A percentile compares a stretch with the other conserved stretches of the same genome.
Evolutionary conservation across 2,888 invertebrate genomes (phyloP).

Genomic region (Melinopterus prodromus): DNA sequence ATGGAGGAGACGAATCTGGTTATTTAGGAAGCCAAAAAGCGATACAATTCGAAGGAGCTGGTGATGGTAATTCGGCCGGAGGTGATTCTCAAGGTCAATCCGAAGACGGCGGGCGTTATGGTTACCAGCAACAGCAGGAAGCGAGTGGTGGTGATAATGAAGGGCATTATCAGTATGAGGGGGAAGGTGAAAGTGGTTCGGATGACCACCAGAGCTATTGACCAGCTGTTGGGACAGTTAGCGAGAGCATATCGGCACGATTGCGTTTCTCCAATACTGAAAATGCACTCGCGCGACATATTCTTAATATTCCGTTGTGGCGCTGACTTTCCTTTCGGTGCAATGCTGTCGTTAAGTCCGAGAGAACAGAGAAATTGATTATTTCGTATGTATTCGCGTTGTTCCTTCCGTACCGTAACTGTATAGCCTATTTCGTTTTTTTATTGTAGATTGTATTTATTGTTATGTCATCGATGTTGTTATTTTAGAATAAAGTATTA

Average conservation of each 20-base stretch:
- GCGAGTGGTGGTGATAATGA: neutral
- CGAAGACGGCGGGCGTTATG: neutral
- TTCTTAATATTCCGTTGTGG: neutral
- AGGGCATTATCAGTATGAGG: conserved; percentile 17
- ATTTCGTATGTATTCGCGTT: neutral
- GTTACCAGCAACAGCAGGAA: neutral
- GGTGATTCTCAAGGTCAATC: neutral
- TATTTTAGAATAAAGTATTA: neutral
- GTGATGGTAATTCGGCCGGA: neutral
- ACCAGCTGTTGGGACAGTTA: neutral
- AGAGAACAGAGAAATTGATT: neutral
- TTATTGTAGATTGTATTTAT: conserved; percentile 4
- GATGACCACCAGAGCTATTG: conserved; percentile 19
- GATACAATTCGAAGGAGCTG: neutral
- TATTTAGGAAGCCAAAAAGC: neutral
- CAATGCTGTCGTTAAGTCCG: neutral
- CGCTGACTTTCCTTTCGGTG: neutral
- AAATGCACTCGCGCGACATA: neutral
- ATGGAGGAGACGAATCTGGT: conserved; percentile 1
- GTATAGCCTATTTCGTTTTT: neutral
- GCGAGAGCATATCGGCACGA: neutral
- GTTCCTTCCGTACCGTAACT: neutral
- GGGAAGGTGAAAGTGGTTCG: conserved; percentile 10
- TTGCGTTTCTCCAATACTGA: neutral
- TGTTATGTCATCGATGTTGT: neutral